These are phyloP conservation scores for Botrylloides violaceus DNA, from an alignment of 23 tunicate species.

Conservation along the genomic window DNA sequence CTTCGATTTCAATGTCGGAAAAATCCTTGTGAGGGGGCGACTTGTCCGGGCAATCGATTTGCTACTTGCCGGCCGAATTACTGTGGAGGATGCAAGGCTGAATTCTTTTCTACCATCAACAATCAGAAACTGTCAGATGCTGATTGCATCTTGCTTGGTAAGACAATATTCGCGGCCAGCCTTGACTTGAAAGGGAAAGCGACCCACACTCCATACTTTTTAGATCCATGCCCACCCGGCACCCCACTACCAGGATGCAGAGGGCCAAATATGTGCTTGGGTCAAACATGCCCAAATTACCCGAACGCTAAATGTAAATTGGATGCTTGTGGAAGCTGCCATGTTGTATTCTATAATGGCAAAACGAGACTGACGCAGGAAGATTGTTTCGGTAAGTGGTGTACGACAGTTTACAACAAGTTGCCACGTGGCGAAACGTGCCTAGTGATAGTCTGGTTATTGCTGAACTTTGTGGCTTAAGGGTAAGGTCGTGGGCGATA, in stretches of 20 bases:
- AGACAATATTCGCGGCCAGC: neutral
- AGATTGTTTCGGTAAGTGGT: conserved; percentile 6
- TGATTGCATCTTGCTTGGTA: conserved; percentile 1
- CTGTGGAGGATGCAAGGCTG: conserved; percentile 30
- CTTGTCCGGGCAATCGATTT: conserved; percentile 8
- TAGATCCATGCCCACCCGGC: conserved; percentile 3
- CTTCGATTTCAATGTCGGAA: conserved; percentile 1
- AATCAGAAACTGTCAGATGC: conserved; percentile 7
- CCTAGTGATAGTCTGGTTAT: too few species aligned
- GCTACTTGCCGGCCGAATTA: conserved; percentile 22
- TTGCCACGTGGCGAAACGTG: too few species aligned
- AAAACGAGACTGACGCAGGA: conserved; percentile 6
- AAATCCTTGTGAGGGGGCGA: conserved; percentile 15
- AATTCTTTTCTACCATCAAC: neutral
- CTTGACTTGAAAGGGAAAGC: neutral
- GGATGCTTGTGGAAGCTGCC: conserved; percentile 6
- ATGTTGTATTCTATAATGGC: conserved; percentile 2
- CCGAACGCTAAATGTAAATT: conserved; percentile 9
- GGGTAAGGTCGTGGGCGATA: too few species aligned
- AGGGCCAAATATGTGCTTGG: conserved; percentile 3
- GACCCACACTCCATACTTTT: neutral
- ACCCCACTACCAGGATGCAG: conserved; percentile 2
- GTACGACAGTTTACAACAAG: too few species aligned
- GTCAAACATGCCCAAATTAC: conserved; percentile 16
- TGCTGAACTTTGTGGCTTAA: too few species aligned